Evolutionary conservation across 1,140 invertebrate species (phyloP), one percentile per base, ranked within the genome.

Genomic region (Diorhabda carinulata): DNA sequence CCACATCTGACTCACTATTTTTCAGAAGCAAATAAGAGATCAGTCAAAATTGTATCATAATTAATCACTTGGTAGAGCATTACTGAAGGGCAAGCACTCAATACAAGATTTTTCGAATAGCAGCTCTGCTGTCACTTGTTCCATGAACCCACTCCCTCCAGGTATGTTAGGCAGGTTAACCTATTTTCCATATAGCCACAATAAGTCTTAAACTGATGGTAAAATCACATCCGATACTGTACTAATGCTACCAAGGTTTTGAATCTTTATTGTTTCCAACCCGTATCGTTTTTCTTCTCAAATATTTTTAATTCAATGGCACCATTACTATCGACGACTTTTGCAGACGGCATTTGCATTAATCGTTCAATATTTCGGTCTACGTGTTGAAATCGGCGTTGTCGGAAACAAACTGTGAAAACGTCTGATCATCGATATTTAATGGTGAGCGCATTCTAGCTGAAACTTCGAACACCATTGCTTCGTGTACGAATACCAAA

Each of bases 351-450:
- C 60, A 44, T 61, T 42, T 61, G 25, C 25, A 42, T 43, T 61
- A 61, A 43, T 42, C 43, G 60, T 25, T 25, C 1, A 25, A 25
- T 25, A 73, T 68, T 25, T 75, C 9, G 58, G 73, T 77, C 45
- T 73, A 45, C 5, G 72, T 67, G 68, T 80, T 80, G 60, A 73
- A 71, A 71, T 79, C 79, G 4, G 78, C 76, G 73, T 80, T 81
- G 69, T 82, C 80, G 68, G 73, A 77, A 41, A 79, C 75, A 66
- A 76, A 79, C 71, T 81, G 80, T 43, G 71, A 40, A 68, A 76
- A 78, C 44, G 68, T 64, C 45, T 65, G 64, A 60, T 45, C 25
- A 40, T 63, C 59, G 41, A 76, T 64, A 10, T 63, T n/a, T n/a
- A 56, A 45, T 45, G 68, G 40, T 60, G 70, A 74, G 65, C 74